Base-by-base conservation (phyloP, 2,113 vertebrate species). In the Thunnus maccoyii region DNA sequence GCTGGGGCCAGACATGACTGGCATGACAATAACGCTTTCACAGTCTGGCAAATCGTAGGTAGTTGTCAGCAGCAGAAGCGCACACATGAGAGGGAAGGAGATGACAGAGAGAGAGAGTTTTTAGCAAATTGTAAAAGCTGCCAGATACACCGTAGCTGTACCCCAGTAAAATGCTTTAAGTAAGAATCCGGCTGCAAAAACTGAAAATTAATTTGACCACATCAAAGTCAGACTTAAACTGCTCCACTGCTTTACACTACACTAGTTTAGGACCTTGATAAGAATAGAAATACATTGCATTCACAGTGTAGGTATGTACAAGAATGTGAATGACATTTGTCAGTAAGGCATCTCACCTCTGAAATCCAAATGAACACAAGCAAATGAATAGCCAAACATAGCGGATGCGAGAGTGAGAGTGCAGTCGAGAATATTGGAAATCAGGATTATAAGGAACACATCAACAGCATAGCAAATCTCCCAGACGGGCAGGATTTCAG, bases 1-100 rank as follows among this genome's bases (percentile, higher is more conserved):
- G 77, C 85, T 27, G 47, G 56, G 72, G 84, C 82, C 86, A 87
- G 80, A 78, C 89, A 89, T 92, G 91, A 93, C 91, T 73, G 70
- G 92, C 87, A 89, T 91, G 83, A 91, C 80, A 90, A 92, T 74
- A 15, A 56, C 12, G 18, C 36, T 64, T 54, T 57, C 65, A 20
- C 84, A 79, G 46, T 83, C 79, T 87, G 78, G 78, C 76, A 55
- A 65, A 64, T 78, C 57, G 32, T 58, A 57, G 68, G 57, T 69
- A 73, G 75, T n/a, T 87, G 82, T 86, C 73, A 73, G 66, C 54
- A n/a, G 46, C 47, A 50, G 25, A 57, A n/a, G 17, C 25, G 36
- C 71, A 62, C 65, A 46, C 70, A 32, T 2, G 46, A 77, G 46
- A 70, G 61, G 11, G 30, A 60, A 72, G 30, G 48, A 79, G 67